A percentile compares a stretch with the other conserved stretches of the same genome.
Conservation (phyloP, 1,140 invertebrate genomes). For the Formica exsecta region DNA sequence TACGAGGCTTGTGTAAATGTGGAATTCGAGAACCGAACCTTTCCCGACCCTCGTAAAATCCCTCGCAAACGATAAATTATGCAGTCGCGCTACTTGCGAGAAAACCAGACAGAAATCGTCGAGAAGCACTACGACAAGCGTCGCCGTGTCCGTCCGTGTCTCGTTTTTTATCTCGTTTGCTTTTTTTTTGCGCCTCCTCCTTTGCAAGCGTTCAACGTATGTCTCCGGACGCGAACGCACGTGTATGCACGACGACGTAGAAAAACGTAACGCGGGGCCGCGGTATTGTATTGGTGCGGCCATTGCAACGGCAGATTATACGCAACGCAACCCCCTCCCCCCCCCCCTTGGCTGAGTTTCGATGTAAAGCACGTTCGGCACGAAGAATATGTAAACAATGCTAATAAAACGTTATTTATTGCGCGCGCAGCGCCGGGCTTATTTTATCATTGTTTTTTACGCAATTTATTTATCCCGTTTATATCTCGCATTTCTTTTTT, state of each 20-base stretch:
- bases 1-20: conserved; percentile 28
- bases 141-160: conserved; percentile 9
- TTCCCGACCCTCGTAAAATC: conserved; percentile 44
- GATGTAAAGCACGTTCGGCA: conserved; percentile 64
- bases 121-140: conserved; percentile 43
- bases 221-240: conserved; percentile 26
- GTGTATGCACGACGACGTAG: conserved; percentile 5
- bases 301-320: conserved; percentile 48
- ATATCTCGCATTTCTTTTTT: conserved; percentile 30
- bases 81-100: conserved; percentile 51
- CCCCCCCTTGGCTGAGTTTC: conserved; percentile 26
- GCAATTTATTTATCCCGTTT: conserved; percentile 61
- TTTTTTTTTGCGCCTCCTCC: conserved; percentile 33
- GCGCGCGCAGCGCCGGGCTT: conserved; percentile 50
- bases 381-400: conserved; percentile 65
- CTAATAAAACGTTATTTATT: conserved; percentile 66
- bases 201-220: conserved; percentile 26
- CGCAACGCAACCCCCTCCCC: neutral
- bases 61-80: conserved; percentile 62
- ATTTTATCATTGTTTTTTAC: conserved; percentile 64
- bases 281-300: conserved; percentile 40
- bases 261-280: conserved; percentile 53
- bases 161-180: conserved; percentile 32
- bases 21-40: conserved; percentile 39
- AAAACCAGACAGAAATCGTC: conserved; percentile 38